Evolutionary conservation across 2,888 invertebrate species (phyloP).

Genomic region (Hyles lineata): DNA sequence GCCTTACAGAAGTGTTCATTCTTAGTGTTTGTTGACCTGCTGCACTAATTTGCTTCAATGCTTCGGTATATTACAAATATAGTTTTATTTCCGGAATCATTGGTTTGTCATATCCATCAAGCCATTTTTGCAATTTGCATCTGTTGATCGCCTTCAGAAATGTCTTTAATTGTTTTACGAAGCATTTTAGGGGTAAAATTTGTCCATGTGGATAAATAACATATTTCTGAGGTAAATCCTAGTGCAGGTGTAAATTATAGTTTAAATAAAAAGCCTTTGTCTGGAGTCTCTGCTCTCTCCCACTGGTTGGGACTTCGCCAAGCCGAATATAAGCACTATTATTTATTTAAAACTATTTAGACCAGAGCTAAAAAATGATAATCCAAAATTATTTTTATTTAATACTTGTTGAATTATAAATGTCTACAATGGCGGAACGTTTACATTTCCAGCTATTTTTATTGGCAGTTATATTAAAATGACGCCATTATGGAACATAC

Average conservation of each 20-base stretch:
- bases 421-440: neutral
- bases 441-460: conserved; percentile 14
- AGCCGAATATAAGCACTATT: neutral
- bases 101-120: no score
- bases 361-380: neutral
- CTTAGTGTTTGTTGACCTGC: conserved; percentile 39
- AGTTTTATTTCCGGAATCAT: neutral
- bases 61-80: neutral
- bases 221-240: no score
- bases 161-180: no score
- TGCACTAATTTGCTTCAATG: conserved; percentile 15
- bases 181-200: no score
- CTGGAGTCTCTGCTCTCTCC: neutral
- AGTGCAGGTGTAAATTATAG: no score
- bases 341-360: neutral
- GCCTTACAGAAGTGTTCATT: conserved; percentile 41
- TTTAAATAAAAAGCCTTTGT: neutral
- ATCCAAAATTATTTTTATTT: neutral
- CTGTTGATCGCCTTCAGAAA: no score
- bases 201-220: no score
- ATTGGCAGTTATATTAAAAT: conserved; percentile 14
- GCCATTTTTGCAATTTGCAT: no score
- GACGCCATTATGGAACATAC: conserved; percentile 10
- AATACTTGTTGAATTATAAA: neutral
- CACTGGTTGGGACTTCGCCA: neutral